Evolutionary conservation across 2,797 vertebrate species (phyloP), one percentile per base, ranked within the genome.

Genomic region (Masticophis lateralis): DNA sequence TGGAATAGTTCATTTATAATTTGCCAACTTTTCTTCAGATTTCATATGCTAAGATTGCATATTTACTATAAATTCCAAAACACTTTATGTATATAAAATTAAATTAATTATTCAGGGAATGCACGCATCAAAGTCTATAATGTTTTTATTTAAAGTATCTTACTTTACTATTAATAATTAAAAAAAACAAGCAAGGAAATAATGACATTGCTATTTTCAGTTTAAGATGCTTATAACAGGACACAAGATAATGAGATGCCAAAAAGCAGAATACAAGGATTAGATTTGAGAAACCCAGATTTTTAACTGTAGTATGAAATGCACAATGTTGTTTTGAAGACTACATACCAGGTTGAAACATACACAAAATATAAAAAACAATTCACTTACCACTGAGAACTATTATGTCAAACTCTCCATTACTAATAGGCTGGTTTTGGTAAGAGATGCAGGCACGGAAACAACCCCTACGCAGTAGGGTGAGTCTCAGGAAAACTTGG

Each of bases 361-460:
- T 83, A 47, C 37, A 47, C 20, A 57, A 47, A 91, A 92, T 74
- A 94, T 87, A 53, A 69, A 90, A 69, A 9, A 66, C n/a, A 37
- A 7, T 25, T 95, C 86, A 97, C 99, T 99, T 96, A 99, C 99
- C 99, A 96, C 98, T 99, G 96, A 99, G 98, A 97, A 99, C 99
- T 98, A 99, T 99, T 97, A 99, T 98, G 97, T 99, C 99, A 97
- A 99, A 99, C 96, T 99, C 98, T 83, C 99, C 99, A 79, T 99
- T 99, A 97, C 98, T 99, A 96, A 99, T 99, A 27, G 98, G 98
- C 97, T 99, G 99, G 95, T 98, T 98, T 97, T 98, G 98, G 97
- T 99, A 99, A 94, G 98, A 98, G 97, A 99, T 99, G 94, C 98
- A 98, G 92, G 98, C 98, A 92, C 98, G 98, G 98, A 99, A 99